Percentiles rank a stretch among this genome's conserved stretches.
Conservation (phyloP, 2,113 vertebrate genomes). For the Apodemus speciosus region DNA sequence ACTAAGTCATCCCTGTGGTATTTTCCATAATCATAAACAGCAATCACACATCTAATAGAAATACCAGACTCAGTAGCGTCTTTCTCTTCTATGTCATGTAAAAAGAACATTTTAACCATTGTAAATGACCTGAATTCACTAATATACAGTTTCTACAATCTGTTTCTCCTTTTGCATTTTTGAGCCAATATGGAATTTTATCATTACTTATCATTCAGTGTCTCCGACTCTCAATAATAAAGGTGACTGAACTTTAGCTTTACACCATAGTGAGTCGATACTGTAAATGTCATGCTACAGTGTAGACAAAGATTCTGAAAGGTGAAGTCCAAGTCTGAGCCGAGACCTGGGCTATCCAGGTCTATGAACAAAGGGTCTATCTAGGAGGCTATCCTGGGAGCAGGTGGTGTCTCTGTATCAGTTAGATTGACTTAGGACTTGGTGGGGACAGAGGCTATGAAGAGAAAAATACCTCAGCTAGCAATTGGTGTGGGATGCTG, state of each 20-base stretch:
- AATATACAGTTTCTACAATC: not conserved
- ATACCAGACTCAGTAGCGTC: not conserved
- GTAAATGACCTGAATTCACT: not conserved
- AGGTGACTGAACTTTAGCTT: conserved; percentile 15
- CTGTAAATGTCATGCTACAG: not conserved
- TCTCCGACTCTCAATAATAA: not conserved
- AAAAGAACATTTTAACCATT: not conserved
- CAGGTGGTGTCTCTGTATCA: not conserved
- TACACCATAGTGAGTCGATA: not conserved
- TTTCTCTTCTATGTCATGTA: not conserved
- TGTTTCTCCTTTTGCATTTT: not conserved
- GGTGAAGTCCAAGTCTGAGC: not conserved
- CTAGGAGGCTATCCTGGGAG: not conserved
- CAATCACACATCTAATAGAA: conserved; percentile 45
- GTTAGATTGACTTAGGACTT: not conserved
- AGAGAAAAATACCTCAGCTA: not conserved
- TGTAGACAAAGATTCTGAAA: not conserved
- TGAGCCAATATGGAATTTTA: not conserved
- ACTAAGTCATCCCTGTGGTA: conserved; percentile 32
- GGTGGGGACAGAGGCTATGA: not conserved
- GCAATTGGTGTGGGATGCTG: not conserved
- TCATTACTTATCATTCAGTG: not conserved
- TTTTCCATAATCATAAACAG: conserved; percentile 34
- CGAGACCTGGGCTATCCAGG: not conserved
- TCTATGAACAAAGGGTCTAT: not conserved